Conservation (phyloP, 1,140 invertebrate species). For the Wasmannia auropunctata region DNA sequence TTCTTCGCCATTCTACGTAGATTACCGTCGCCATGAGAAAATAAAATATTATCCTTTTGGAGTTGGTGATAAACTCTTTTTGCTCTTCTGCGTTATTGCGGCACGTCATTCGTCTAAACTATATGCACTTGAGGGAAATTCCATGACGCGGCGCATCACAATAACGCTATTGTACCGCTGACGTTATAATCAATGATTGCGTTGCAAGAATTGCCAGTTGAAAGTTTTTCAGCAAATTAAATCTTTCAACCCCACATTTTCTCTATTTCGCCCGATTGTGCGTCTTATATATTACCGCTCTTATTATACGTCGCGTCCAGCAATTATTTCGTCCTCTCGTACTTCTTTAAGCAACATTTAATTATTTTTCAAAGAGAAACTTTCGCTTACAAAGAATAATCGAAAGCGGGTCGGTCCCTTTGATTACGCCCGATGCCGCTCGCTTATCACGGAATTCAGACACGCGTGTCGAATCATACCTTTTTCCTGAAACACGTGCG, state of each 20-base stretch:
- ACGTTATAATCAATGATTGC: not conserved
- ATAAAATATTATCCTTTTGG: not conserved
- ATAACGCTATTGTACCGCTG: not conserved
- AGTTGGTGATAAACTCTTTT: not conserved
- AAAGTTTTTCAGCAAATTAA: not conserved
- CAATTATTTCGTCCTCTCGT: not conserved
- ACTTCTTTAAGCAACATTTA: not conserved
- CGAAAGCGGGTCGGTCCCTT: conserved; percentile 27
- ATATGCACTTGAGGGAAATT: not conserved
- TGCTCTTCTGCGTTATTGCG: not conserved
- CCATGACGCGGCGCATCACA: too few species aligned
- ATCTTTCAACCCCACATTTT: not conserved
- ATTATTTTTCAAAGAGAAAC: conserved; percentile 2
- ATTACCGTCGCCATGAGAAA: not conserved
- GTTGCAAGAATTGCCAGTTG: not conserved
- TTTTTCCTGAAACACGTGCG: conserved; percentile 21
- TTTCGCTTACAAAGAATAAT: conserved; percentile 1
- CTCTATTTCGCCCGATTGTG: not conserved
- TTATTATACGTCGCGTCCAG: not conserved
- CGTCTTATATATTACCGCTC: not conserved
- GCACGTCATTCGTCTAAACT: not conserved
- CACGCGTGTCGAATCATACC: conserved; percentile 53
- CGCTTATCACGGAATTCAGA: conserved; percentile 54
- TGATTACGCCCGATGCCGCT: conserved; percentile 34
- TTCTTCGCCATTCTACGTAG: not conserved